These are phyloP conservation scores for Serilophus lunatus DNA, from an alignment of 2,113 vertebrate genomes.

Conservation along the genomic window DNA sequence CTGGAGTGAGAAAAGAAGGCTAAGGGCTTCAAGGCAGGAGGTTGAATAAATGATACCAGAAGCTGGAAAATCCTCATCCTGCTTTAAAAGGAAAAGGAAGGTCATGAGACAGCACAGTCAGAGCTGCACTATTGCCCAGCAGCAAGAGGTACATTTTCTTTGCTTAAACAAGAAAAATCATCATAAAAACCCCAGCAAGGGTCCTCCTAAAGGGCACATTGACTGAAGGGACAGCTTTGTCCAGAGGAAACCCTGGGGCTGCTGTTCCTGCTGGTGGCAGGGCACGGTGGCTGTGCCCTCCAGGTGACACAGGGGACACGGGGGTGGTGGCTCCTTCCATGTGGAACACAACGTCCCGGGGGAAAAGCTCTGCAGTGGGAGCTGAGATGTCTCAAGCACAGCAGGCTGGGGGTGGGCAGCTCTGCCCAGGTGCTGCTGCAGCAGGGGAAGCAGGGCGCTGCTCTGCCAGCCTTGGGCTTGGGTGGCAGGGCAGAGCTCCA, in stretches of 20 bases:
- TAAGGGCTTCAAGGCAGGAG: neutral
- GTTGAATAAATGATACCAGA: neutral
- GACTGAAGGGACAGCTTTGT: neutral
- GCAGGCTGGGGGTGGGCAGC: too few relatives aligned
- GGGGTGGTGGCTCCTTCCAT: neutral
- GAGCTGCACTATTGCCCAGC: neutral
- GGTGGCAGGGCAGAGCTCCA: neutral
- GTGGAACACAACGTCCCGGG: neutral
- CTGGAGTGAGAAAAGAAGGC: neutral
- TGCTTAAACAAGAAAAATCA: neutral
- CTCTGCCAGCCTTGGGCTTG: too few relatives aligned
- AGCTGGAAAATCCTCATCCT: neutral
- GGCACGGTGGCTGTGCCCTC: neutral
- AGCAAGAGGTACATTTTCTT: neutral
- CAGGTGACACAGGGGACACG: accelerated
- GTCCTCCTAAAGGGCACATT: neutral
- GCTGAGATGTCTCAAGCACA: too few relatives aligned
- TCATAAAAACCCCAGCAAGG: neutral
- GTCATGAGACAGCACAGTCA: neutral
- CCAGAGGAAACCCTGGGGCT: neutral
- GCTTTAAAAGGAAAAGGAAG: neutral
- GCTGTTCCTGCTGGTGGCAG: neutral
- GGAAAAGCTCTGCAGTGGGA: too few relatives aligned
- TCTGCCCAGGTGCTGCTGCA: too few relatives aligned
- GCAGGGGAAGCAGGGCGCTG: too few relatives aligned